Percentiles rank a stretch among this genome's conserved stretches.
Evolutionary conservation across 2,797 vertebrate species (phyloP).

Genomic region (Gallinago stenura): DNA sequence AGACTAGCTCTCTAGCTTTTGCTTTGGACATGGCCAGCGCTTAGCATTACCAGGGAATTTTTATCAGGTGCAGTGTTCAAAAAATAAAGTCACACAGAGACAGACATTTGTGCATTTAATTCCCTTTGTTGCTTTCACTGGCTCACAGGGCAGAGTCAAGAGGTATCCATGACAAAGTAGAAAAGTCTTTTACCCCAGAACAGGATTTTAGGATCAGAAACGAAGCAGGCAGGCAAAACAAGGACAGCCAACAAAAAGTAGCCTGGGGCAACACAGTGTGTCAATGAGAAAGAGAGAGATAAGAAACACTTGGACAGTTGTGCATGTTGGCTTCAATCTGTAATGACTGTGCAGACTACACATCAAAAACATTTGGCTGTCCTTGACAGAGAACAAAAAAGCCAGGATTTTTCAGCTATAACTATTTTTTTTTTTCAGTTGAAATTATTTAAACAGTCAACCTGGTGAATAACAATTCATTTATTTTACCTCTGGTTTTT

Average conservation of each 20-base stretch:
- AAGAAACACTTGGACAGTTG: conserved; percentile 66
- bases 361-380: conserved; percentile 57
- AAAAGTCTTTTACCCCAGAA: conserved; percentile 31
- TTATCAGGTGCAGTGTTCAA: not conserved
- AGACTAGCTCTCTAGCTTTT: not conserved
- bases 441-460: not conserved
- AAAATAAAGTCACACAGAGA: not conserved
- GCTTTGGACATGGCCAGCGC: not conserved
- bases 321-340: conserved; percentile 57
- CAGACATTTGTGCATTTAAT: not conserved
- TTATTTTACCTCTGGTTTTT: not conserved
- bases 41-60: not conserved
- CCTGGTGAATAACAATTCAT: not conserved
- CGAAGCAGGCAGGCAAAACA: conserved; percentile 37
- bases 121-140: not conserved
- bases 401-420: not conserved
- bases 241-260: conserved; percentile 46
- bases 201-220: conserved; percentile 26
- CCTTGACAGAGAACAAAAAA: conserved; percentile 29
- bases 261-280: conserved; percentile 24
- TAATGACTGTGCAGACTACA: conserved; percentile 40
- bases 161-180: not conserved
- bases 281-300: conserved; percentile 43
- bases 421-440: not conserved
- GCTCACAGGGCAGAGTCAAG: not conserved